A percentile compares a stretch with the other conserved stretches of the same genome.
Conservation (phyloP, 2,888 invertebrate species). For the Drosophila paramelanica region DNA sequence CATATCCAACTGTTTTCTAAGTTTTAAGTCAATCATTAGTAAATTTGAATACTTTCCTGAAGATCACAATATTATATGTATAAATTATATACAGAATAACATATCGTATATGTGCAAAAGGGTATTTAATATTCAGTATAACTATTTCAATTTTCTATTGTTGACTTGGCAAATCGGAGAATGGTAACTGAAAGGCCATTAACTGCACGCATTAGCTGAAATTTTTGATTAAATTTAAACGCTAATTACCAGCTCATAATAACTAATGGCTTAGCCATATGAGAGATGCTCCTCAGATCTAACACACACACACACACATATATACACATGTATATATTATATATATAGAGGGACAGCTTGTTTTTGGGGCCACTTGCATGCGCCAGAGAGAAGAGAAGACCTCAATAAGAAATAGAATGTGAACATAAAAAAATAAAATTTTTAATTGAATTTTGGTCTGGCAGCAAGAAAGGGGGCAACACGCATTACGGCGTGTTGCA, state of each 20-base stretch:
- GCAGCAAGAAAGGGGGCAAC: constrained; percentile 17
- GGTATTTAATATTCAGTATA: no score
- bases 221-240: constrained; percentile 29
- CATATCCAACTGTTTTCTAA: no score
- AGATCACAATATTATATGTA: no score
- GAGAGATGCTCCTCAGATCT: constrained; percentile 2
- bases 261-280: constrained; percentile 34
- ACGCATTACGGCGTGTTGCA: constrained; percentile 47
- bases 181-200: constrained; percentile 6
- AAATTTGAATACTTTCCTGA: no score
- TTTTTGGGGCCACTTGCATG: constrained; percentile 18
- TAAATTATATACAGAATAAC: background rate
- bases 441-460: constrained; percentile 71
- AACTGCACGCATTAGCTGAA: constrained; percentile 21
- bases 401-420: constrained; percentile 76
- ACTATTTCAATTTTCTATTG: no score
- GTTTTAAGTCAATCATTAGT: no score
- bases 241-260: constrained; percentile 40
- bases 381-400: constrained; percentile 32
- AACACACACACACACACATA: background rate
- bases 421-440: constrained; percentile 56
- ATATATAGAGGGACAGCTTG: background rate
- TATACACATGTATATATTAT: no score
- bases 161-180: no score
- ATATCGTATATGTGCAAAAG: background rate